Evolutionary conservation across 2,888 invertebrate species (phyloP).

Genomic region (Melanargia galathea): DNA sequence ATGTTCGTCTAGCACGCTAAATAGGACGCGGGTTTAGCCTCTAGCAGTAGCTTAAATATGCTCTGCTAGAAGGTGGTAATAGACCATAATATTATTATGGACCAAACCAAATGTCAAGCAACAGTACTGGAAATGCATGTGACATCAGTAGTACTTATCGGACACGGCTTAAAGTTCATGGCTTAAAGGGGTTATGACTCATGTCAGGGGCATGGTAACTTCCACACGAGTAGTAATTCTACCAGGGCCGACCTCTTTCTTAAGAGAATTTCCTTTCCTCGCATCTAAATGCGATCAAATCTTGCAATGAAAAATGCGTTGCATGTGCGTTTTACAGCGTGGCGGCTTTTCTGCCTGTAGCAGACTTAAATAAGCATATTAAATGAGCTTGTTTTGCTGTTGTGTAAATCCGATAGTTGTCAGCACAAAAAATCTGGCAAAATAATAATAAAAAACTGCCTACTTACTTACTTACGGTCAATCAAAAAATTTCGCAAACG

Average conservation of each 20-base stretch:
- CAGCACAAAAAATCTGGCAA: not conserved
- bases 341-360: not conserved
- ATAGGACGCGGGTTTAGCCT: not conserved
- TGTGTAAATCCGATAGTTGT: slow-evolving; percentile 5
- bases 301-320: too few relatives aligned
- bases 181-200: too few relatives aligned
- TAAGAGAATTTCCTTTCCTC: too few relatives aligned
- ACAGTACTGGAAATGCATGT: too few relatives aligned
- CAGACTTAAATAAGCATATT: not conserved
- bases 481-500: slow-evolving; percentile 37
- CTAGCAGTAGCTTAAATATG: not conserved
- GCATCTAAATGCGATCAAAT: too few relatives aligned
- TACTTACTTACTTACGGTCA: slow-evolving; percentile 5
- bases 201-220: too few relatives aligned
- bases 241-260: too few relatives aligned
- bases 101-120: not conserved
- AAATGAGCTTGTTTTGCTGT: not conserved
- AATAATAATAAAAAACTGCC: slow-evolving; percentile 1
- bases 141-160: too few relatives aligned
- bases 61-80: not conserved
- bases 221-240: too few relatives aligned
- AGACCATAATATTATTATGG: not conserved
- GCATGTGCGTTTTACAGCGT: too few relatives aligned
- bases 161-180: too few relatives aligned
- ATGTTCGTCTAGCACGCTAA: not conserved